These are phyloP conservation scores for Leptogaster cylindrica DNA, from an alignment of 2,888 invertebrate species.

Conservation along the genomic window DNA sequence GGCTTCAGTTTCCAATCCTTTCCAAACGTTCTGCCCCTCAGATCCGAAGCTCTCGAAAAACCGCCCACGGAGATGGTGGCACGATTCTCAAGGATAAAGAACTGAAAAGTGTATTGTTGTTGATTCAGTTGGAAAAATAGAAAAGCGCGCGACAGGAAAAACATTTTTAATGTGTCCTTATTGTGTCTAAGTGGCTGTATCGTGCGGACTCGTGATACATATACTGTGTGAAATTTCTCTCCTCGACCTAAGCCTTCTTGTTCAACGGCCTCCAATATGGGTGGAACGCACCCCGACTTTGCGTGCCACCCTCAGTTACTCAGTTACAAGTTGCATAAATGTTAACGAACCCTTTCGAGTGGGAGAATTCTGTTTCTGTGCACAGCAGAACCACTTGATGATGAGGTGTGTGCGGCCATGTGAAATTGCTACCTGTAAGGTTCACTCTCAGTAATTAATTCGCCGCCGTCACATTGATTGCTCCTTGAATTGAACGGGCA, in stretches of 20 bases:
- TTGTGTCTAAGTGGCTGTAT: conserved; percentile 31
- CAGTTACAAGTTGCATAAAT: conserved; percentile 24
- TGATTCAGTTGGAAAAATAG: conserved; percentile 39
- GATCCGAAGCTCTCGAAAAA: neutral
- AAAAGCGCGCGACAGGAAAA: conserved; percentile 28
- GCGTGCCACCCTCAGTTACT: neutral
- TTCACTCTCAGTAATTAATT: conserved; percentile 11
- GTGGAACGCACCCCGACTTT: neutral
- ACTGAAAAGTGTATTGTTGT: conserved; percentile 31
- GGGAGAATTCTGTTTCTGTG: neutral
- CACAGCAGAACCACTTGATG: conserved; percentile 2
- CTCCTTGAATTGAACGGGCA: no score
- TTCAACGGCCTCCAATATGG: neutral
- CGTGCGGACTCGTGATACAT: neutral
- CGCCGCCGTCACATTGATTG: conserved; percentile 4
- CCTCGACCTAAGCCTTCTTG: neutral
- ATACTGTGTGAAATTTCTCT: conserved; percentile 26
- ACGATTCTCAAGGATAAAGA: conserved; percentile 25
- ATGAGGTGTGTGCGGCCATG: neutral
- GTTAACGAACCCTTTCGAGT: conserved; percentile 32
- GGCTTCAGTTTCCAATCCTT: neutral
- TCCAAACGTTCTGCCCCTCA: neutral
- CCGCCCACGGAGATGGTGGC: neutral
- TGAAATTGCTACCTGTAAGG: conserved; percentile 5
- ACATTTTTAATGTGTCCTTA: conserved; percentile 39